phyloP scores from a whole-genome alignment of 2,888 invertebrate genomes.

The Standfussiana lucernea region DNA sequence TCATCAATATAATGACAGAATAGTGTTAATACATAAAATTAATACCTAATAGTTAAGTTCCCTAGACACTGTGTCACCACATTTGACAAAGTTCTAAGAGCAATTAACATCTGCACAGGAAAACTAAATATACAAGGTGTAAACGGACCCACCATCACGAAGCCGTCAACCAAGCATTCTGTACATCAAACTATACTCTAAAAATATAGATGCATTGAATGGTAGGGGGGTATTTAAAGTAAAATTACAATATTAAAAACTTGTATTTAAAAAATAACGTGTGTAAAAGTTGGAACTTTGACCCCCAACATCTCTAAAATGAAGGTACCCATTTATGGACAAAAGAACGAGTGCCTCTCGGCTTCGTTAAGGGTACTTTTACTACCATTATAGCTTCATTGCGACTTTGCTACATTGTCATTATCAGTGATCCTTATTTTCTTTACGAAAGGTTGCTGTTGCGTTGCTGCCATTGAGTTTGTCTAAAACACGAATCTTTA shows the following conservation, averaged over 20 bases:
- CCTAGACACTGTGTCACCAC: conserved; percentile 16
- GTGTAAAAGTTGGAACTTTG: too few relatives aligned
- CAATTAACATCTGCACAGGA: background rate
- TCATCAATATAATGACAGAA: background rate
- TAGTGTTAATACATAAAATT: conserved; percentile 13
- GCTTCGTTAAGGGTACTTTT: background rate
- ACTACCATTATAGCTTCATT: background rate
- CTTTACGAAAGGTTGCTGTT: too few relatives aligned
- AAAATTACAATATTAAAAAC: too few relatives aligned
- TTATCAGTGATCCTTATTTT: too few relatives aligned
- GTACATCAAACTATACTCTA: background rate
- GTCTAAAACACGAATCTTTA: background rate
- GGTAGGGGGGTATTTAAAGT: too few relatives aligned
- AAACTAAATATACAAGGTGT: background rate
- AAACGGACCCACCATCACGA: background rate
- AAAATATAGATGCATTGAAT: too few relatives aligned
- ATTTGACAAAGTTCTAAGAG: conserved; percentile 15
- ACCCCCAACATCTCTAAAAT: too few relatives aligned
- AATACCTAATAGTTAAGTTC: background rate
- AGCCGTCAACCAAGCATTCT: background rate
- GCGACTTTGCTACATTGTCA: too few relatives aligned
- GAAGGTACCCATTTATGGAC: too few relatives aligned
- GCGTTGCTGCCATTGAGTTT: too few relatives aligned
- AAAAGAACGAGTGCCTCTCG: background rate
- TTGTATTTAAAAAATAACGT: too few relatives aligned